A percentile compares a stretch with the other conserved stretches of the same genome.
These are phyloP conservation scores for Platycheirus rosarum DNA, from an alignment of 2,888 invertebrate genomes.

Conservation along the genomic window DNA sequence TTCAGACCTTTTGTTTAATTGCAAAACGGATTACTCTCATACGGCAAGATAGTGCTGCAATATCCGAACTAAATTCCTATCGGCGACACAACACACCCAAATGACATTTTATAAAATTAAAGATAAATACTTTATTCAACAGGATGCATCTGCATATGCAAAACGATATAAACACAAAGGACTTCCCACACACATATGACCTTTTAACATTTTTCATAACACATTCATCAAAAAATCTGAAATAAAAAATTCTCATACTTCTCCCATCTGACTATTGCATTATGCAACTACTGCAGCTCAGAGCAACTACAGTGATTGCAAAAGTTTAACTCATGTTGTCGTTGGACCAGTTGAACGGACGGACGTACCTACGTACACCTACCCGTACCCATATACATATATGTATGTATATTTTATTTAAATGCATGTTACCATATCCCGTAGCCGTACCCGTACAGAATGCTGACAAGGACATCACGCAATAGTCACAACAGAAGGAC, in stretches of 20 bases:
- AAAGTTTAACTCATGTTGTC: slow-evolving; percentile 53
- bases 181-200: slow-evolving; percentile 12
- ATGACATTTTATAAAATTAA: background rate
- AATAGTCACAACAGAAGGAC: slow-evolving; percentile 29
- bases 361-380: background rate
- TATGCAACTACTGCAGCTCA: slow-evolving; percentile 49
- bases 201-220: slow-evolving; percentile 18
- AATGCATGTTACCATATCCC: slow-evolving; percentile 21
- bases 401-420: slow-evolving; percentile 7
- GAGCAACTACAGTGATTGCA: slow-evolving; percentile 61
- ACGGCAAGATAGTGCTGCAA: no score
- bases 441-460: background rate
- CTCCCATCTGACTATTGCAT: slow-evolving; percentile 62
- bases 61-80: no score
- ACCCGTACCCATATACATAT: background rate
- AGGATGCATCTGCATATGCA: slow-evolving; percentile 8
- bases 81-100: background rate
- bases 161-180: background rate
- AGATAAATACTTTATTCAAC: background rate
- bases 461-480: slow-evolving; percentile 32
- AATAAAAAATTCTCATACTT: slow-evolving; percentile 6
- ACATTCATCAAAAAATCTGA: slow-evolving; percentile 18
- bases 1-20: no score
- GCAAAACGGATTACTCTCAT: no score
- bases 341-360: background rate